Base-by-base conservation (phyloP, 2,888 invertebrate genomes). In the Mylabris sibirica region DNA sequence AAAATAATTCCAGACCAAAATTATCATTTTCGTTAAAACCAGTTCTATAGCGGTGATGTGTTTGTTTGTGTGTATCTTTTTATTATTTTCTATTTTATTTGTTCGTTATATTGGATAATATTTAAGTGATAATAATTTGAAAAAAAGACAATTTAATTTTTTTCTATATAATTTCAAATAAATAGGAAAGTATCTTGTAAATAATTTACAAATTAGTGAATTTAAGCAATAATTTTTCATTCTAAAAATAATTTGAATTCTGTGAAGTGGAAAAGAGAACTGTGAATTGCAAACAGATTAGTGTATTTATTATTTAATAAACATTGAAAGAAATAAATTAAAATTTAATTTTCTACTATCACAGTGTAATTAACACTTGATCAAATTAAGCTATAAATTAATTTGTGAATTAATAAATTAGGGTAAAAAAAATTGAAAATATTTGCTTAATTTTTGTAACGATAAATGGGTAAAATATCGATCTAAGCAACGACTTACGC, bases 1-100 rank as follows among this genome's bases (percentile, higher is more conserved):
- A 98, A 89, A 96, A 96, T 85, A 98, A 97, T 88, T 97, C 97
- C 70, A 90, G 98, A 85, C 98, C 98, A 72, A 96, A 96, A 87
- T 87, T 98, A 76, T 97, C 97, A 65, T 98, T 98, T 87, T 91
- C 93, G 64, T 87, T 96, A 76, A 95, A 95, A 85, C 93, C 94
- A 76, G 87, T 88, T 77, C 87, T 91, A 79, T 92, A 83, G 78
- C 74, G 67, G 71, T 73, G 71, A 63, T 49, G 64, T 64, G 63
- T 22, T 38, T 64, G 63, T 22, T 38, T 44, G 63, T 64, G 9
- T 49, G 9, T 49, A 20, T 44, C 9, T 20, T 49, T 49, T 49
- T 49, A 11, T 49, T 3, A 49, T 49, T 49, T 49, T 20, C 1
- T 20, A 3, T 49, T 20, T 20, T 9, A 2, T 49, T 6, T 9